Base-by-base conservation (phyloP, 2,797 vertebrate species). In the Pelochelys cantorii region DNA sequence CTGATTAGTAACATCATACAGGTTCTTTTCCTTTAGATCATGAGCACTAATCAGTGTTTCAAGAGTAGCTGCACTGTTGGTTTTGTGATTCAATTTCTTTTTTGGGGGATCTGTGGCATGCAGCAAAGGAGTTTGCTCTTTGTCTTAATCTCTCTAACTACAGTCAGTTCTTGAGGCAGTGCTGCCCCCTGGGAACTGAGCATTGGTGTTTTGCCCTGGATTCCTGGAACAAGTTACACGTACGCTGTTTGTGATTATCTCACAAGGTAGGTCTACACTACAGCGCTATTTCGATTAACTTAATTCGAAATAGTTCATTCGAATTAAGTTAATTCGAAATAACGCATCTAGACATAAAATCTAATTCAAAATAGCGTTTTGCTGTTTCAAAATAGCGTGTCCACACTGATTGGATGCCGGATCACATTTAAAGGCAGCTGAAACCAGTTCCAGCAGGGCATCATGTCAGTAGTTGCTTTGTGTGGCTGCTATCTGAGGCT, bases 151-250 rank as follows among this genome's bases (percentile, higher is more conserved):
- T n/a, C 17, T 34, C n/a, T 81, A 83, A 89, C 1, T 0, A 27
- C 37, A 1, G 0, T 25, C 34, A 82, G 1, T 56, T 85, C 23
- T 59, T 85, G 15, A 79, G 20, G 62, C 1, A 0, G 3, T 5
- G 25, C 12, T 53, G 8, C 54, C n/a, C 2, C n/a, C 9, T 68
- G 9, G n/a, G 17, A 68, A 68, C n/a, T 5, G 8, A 68, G 8
- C 9, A 34, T 68, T 18, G n/a, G 17, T 20, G 17, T n/a, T 68
- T 68, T 18, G n/a, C n/a, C 8, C 20, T 34, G 20, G 15, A 17
- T 34, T 20, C 62, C 4, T 68, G 31, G 31, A 65, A 34, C 31
- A n/a, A 34, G 31, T 68, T 34, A 4, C n/a, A 18, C 20, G n/a
- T 34, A 68, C 34, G 7, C 4, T 68, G 17, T 68, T 68, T 20